A percentile compares a stretch with the other conserved stretches of the same genome.
phyloP scores from a whole-genome alignment of 2,888 invertebrate species.

The Euproctis similis region DNA sequence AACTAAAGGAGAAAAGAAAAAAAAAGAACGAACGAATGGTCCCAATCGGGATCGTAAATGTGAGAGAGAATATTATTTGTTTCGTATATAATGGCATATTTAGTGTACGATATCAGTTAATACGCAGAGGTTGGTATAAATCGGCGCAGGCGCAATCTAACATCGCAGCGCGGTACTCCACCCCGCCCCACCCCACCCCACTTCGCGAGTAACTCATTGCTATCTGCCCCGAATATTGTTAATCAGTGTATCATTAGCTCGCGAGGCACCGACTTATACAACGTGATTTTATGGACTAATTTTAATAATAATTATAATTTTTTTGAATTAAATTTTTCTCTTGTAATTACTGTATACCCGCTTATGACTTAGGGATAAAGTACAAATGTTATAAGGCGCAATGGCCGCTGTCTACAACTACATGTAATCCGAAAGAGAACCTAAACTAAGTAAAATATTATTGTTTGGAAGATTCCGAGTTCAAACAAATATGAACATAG shows the following conservation, averaged over 20 bases:
- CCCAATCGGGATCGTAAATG: constrained; percentile 35
- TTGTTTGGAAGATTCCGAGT: too few relatives aligned
- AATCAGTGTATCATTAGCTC: constrained; percentile 74
- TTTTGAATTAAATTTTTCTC: too few relatives aligned
- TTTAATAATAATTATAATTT: constrained; percentile 2
- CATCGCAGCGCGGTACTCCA: constrained; percentile 45
- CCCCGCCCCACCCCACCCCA: constrained; percentile 57
- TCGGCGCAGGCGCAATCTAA: constrained; percentile 65
- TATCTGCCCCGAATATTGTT: constrained; percentile 75
- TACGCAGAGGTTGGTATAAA: constrained; percentile 67
- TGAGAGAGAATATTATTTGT: constrained; percentile 63
- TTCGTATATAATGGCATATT: constrained; percentile 74
- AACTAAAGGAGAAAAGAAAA: constrained; percentile 43
- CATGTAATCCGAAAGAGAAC: too few relatives aligned
- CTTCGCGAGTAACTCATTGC: constrained; percentile 63
- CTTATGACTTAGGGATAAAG: too few relatives aligned
- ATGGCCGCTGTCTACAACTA: too few relatives aligned
- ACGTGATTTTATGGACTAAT: constrained; percentile 14
- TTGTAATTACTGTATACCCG: too few relatives aligned
- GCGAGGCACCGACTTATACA: constrained; percentile 40
- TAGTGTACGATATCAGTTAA: constrained; percentile 72
- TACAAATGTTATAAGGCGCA: too few relatives aligned
- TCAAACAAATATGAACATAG: too few relatives aligned
- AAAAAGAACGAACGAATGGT: too few relatives aligned
- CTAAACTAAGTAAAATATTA: too few relatives aligned